Percentiles rank a stretch among this genome's conserved stretches.
These are phyloP conservation scores for Callipepla californica DNA, from an alignment of 2,113 vertebrate genomes.

Conservation along the genomic window DNA sequence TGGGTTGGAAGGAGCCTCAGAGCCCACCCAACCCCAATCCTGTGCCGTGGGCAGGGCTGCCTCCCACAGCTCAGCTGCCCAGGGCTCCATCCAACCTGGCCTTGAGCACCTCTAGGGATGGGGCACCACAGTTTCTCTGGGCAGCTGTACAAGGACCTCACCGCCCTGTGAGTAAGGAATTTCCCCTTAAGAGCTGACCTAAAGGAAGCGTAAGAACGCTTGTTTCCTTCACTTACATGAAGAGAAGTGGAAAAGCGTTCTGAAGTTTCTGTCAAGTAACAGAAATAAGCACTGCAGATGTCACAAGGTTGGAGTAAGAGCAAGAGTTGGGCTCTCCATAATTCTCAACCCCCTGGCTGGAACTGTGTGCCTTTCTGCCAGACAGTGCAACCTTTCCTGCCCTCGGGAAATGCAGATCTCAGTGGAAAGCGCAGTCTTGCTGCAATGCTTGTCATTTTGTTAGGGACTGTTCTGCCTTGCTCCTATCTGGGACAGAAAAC, in stretches of 20 bases:
- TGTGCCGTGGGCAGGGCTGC: too few relatives aligned
- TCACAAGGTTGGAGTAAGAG: neutral
- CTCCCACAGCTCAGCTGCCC: too few relatives aligned
- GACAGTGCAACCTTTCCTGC: neutral
- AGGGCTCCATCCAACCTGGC: too few relatives aligned
- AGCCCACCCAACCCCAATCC: too few relatives aligned
- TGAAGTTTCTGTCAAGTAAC: neutral
- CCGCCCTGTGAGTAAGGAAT: too few relatives aligned
- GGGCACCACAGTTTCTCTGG: too few relatives aligned
- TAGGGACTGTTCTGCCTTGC: neutral
- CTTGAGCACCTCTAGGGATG: too few relatives aligned
- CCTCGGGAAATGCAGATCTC: neutral
- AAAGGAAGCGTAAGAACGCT: neutral
- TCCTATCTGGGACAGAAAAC: neutral
- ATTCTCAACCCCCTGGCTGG: neutral
- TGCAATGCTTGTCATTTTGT: neutral
- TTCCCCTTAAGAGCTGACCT: too few relatives aligned
- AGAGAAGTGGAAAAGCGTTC: neutral
- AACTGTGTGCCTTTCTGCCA: accelerated
- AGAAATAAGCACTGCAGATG: neutral
- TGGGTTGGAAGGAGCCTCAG: too few relatives aligned
- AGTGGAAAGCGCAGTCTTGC: neutral
- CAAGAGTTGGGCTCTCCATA: neutral
- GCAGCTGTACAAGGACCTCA: too few relatives aligned
- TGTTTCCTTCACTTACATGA: neutral